phyloP scores from a whole-genome alignment of 2,113 vertebrate genomes.

The Chelonoidis abingdonii region DNA sequence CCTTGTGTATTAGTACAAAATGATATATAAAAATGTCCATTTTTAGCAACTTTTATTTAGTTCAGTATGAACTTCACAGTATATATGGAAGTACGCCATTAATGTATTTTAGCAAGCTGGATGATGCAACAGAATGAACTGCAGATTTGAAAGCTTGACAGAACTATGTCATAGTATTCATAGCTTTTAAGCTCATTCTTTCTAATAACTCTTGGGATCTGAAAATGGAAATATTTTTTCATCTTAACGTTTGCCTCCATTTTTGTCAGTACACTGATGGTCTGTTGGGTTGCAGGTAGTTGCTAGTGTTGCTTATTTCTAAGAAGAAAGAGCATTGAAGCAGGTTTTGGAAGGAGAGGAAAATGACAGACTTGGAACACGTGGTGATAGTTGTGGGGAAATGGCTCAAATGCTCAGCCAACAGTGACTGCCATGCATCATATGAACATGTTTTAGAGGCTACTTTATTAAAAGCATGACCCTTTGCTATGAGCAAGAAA shows the following conservation, averaged over 20 bases:
- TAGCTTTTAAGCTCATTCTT: neutral
- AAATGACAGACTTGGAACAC: neutral
- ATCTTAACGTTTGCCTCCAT: neutral
- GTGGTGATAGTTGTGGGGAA: neutral
- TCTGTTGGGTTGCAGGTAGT: rapidly evolving
- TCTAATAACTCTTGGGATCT: neutral
- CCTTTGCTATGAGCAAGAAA: neutral
- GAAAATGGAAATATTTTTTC: neutral
- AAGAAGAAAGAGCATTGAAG: neutral
- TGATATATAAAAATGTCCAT: constrained; percentile 15
- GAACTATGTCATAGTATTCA: neutral
- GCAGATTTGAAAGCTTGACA: neutral
- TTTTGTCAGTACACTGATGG: neutral
- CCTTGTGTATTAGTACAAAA: constrained; percentile 48
- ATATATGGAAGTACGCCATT: neutral
- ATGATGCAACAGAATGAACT: neutral
- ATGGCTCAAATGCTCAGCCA: neutral
- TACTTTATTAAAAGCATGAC: neutral
- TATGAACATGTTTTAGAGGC: neutral
- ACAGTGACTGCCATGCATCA: neutral
- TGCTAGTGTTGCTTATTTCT: neutral
- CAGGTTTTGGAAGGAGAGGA: neutral
- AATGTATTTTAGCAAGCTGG: neutral
- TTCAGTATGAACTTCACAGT: neutral
- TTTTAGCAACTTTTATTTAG: constrained; percentile 18